A percentile compares a stretch with the other conserved stretches of the same genome.
These are phyloP conservation scores for Mystacides longicornis DNA, from an alignment of 2,888 invertebrate species.

Conservation along the genomic window DNA sequence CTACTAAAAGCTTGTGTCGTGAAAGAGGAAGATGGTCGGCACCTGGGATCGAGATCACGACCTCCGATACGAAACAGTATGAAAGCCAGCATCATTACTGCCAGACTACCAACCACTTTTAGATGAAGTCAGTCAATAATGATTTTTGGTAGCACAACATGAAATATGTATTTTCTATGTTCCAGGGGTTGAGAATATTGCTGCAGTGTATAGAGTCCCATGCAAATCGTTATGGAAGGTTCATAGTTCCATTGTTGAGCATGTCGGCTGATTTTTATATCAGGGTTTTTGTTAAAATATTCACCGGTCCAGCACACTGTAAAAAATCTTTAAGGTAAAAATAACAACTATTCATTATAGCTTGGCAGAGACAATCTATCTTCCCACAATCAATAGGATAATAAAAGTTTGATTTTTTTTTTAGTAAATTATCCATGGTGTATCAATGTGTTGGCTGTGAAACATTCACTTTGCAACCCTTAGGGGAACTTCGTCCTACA, in stretches of 20 bases:
- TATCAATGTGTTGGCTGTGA: slow-evolving; percentile 91
- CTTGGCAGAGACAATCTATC: too few relatives aligned
- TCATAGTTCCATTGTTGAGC: slow-evolving; percentile 84
- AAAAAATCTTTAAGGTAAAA: slow-evolving; percentile 73
- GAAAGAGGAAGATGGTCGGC: too few relatives aligned
- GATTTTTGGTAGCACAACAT: too few relatives aligned
- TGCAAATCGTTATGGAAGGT: slow-evolving; percentile 88
- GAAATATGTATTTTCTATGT: not conserved
- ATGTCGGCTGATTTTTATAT: slow-evolving; percentile 96
- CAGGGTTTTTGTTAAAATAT: slow-evolving; percentile 82
- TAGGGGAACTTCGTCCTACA: slow-evolving; percentile 58
- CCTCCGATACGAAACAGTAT: too few relatives aligned
- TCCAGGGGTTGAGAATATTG: slow-evolving; percentile 84
- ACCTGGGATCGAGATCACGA: too few relatives aligned
- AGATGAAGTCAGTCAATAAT: too few relatives aligned
- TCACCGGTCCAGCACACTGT: slow-evolving; percentile 71
- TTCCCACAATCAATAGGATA: too few relatives aligned
- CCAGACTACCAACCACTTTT: too few relatives aligned
- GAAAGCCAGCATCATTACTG: too few relatives aligned
- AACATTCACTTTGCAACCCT: slow-evolving; percentile 64
- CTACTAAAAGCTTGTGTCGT: too few relatives aligned
- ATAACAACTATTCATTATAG: too few relatives aligned
- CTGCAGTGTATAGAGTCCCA: slow-evolving; percentile 84
- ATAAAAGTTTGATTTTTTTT: too few relatives aligned
- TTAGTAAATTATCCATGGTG: slow-evolving; percentile 77